Evolutionary conservation across 2,888 invertebrate species (phyloP).

Genomic region (Meghimatium bilineatum): DNA sequence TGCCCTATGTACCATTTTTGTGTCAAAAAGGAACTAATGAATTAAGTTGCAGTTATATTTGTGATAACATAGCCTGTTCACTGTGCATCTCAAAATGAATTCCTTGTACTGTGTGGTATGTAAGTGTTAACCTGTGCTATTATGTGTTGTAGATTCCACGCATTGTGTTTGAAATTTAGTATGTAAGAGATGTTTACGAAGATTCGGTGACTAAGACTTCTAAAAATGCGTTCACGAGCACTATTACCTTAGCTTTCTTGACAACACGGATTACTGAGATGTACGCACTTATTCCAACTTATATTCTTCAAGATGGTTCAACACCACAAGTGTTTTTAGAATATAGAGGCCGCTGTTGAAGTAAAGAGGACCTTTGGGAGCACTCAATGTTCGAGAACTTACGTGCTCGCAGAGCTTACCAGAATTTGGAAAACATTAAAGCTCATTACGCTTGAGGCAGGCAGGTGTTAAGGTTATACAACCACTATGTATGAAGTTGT

Average conservation of each 20-base stretch:
- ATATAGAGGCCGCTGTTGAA: background rate
- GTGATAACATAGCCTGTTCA: too few species aligned
- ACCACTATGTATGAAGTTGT: too few species aligned
- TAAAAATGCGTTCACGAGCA: background rate
- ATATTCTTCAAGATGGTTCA: background rate
- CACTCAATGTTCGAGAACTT: background rate
- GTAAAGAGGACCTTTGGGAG: background rate
- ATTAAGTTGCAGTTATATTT: too few species aligned
- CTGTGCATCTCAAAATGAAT: too few species aligned
- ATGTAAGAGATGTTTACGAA: too few species aligned
- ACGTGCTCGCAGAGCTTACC: background rate
- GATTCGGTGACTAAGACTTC: background rate
- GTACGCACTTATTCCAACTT: background rate
- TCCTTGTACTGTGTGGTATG: too few species aligned
- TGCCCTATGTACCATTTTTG: too few species aligned
- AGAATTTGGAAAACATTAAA: background rate
- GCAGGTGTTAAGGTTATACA: background rate
- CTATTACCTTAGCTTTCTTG: background rate
- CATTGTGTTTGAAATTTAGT: too few species aligned
- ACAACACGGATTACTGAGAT: background rate
- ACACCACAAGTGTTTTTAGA: background rate
- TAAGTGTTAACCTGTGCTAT: too few species aligned
- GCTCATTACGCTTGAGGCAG: background rate
- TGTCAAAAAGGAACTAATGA: too few species aligned
- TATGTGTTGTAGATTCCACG: too few species aligned